Evolutionary conservation across 1,140 invertebrate genomes (phyloP).

Genomic region (Drosophila murphyi): DNA sequence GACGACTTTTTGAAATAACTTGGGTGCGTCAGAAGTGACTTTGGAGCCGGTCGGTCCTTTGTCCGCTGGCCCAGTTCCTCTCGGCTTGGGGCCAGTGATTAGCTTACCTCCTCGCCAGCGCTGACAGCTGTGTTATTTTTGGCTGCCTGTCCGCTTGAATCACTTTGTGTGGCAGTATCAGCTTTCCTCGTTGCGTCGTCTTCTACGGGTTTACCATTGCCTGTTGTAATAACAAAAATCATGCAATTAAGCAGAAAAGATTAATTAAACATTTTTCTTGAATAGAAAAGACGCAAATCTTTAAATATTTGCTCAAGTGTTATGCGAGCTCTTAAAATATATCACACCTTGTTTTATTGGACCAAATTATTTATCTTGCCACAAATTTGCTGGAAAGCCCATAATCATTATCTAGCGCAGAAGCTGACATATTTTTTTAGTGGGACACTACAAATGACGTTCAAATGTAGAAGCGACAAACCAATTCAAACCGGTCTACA

Average conservation of each 20-base stretch:
- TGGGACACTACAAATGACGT: not conserved
- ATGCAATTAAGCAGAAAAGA: slow-evolving; percentile 57
- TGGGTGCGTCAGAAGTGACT: slow-evolving; percentile 49
- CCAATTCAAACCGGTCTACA: slow-evolving; percentile 23
- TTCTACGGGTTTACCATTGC: slow-evolving; percentile 63
- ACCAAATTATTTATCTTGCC: slow-evolving; percentile 30
- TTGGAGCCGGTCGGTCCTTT: slow-evolving; percentile 41
- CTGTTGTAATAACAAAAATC: slow-evolving; percentile 51
- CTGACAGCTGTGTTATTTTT: slow-evolving; percentile 73
- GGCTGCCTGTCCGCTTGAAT: slow-evolving; percentile 37
- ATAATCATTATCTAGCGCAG: slow-evolving; percentile 1
- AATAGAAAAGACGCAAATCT: slow-evolving; percentile 1
- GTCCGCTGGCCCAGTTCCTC: slow-evolving; percentile 49
- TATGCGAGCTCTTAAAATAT: slow-evolving; percentile 17
- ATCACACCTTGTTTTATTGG: slow-evolving; percentile 31
- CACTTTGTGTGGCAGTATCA: slow-evolving; percentile 49
- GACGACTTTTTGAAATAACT: not conserved
- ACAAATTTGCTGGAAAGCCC: slow-evolving; percentile 4
- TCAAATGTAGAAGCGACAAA: slow-evolving; percentile 5
- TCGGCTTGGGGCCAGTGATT: slow-evolving; percentile 2
- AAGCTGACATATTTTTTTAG: slow-evolving; percentile 15
- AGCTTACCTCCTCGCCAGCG: slow-evolving; percentile 63
- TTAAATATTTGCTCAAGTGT: slow-evolving; percentile 25
- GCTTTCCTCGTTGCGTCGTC: slow-evolving; percentile 28
- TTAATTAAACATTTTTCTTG: slow-evolving; percentile 11